Conservation (phyloP, 1,140 invertebrate species). For the Eubasilissa regina region DNA sequence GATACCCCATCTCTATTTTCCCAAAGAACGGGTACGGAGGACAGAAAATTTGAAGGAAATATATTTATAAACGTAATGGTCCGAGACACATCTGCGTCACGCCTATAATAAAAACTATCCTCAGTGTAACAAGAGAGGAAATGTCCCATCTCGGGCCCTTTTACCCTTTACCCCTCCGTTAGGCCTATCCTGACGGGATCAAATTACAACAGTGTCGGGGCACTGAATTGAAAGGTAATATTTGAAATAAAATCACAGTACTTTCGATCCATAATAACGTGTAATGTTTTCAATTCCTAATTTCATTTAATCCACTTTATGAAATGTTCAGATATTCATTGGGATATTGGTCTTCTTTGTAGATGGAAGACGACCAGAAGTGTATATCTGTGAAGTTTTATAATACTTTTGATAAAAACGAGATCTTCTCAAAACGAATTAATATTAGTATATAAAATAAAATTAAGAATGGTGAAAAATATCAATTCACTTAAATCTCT, state of each 20-base stretch:
- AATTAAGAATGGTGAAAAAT: too few relatives aligned
- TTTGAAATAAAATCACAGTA: neutral
- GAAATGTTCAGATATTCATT: too few relatives aligned
- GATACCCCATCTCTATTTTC: neutral
- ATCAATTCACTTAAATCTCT: too few relatives aligned
- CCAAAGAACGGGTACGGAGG: slow-evolving; percentile 35
- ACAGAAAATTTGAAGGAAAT: slow-evolving; percentile 55
- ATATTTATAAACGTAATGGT: slow-evolving; percentile 56
- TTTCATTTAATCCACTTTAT: too few relatives aligned
- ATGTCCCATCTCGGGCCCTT: slow-evolving; percentile 53
- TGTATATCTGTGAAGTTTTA: too few relatives aligned
- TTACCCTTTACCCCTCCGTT: slow-evolving; percentile 32
- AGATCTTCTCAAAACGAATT: too few relatives aligned
- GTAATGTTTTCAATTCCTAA: too few relatives aligned
- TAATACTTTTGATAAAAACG: too few relatives aligned
- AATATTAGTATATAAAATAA: too few relatives aligned
- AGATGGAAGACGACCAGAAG: too few relatives aligned
- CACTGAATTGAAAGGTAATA: slow-evolving; percentile 14
- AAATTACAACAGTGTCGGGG: slow-evolving; percentile 20
- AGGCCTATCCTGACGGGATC: slow-evolving; percentile 17
- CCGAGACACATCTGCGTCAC: slow-evolving; percentile 55
- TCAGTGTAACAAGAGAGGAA: slow-evolving; percentile 58
- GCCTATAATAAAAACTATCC: slow-evolving; percentile 59
- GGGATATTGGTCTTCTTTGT: too few relatives aligned
- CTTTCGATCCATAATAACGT: too few relatives aligned